Evolutionary conservation across 2,888 invertebrate species (phyloP), one percentile per base, ranked within the genome.

Genomic region (Catonia carolina): DNA sequence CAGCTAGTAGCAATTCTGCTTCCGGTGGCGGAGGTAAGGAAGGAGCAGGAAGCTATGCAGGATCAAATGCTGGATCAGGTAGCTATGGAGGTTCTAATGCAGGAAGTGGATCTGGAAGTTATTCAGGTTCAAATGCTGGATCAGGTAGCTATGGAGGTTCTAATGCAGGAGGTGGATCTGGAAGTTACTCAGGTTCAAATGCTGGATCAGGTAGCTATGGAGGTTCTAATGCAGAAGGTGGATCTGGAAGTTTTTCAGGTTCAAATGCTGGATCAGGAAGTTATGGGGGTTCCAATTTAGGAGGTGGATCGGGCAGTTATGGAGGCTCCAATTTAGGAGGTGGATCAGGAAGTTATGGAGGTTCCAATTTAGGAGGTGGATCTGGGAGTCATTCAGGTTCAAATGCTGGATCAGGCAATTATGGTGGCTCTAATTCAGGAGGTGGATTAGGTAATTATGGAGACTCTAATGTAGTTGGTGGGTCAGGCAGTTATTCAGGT

Each of bases 21-120:
- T 18, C 45, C 22, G 45, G 45, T 10, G 45, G 45, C 14, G 22
- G 12, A 20, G 22, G 45, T 2, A 14, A 20, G 14, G 45, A 22
- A 23, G 45, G 45, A 10, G 45, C 14, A 22, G 45, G 45, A 45
- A 27, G 45, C 14, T 45, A 23, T 45, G 18, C 23, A 45, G 45
- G 45, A 22, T 22, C 45, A 45, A 45, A 27, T n/a, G 3, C 45
- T 12, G 22, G 23, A 23, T 17, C 45, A 10, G 22, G 45, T 23
- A 22, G 41, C 22, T 41, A 10, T 17, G 41, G 41, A 17, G 41
- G 41, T 20, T 41, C 41, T 41, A 18, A 41, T 12, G 41, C n/a
- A n/a, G 22, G 27, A 23, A 22, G 45, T 12, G 45, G 45, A 10
- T 18, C 14, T 45, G 45, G 45, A 45, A 27, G 45, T 23, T 45